These are phyloP conservation scores for Zenarchopterus dispar DNA, from an alignment of 2,797 vertebrate genomes.

Conservation along the genomic window DNA sequence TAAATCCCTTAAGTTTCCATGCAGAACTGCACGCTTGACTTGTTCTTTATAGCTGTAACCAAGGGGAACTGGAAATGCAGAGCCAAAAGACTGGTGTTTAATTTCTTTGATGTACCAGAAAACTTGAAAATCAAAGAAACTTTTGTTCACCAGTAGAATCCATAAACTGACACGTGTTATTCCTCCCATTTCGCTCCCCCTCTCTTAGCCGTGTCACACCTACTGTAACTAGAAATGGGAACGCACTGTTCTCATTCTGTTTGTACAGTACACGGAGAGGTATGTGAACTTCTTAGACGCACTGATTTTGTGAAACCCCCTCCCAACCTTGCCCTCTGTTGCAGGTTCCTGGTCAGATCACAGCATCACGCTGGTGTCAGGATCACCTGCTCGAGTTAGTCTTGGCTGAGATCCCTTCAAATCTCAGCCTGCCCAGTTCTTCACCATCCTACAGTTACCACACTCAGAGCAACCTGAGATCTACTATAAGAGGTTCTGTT, in stretches of 20 bases:
- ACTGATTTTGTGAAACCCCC: conserved; percentile 6
- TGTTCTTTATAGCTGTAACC: conserved; percentile 22
- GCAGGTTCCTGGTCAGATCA: conserved; percentile 35
- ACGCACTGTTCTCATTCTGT: conserved; percentile 12
- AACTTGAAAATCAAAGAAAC: conserved; percentile 22
- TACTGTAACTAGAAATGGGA: conserved; percentile 20
- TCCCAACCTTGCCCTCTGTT: conserved; percentile 10
- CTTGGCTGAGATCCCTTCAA: conserved; percentile 47
- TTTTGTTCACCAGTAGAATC: conserved; percentile 26
- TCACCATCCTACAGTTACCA: conserved; percentile 30
- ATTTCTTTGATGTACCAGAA: conserved; percentile 44
- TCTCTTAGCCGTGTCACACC: conserved; percentile 14
- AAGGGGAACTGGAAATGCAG: background rate
- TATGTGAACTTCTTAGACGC: background rate
- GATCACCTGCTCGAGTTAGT: conserved; percentile 50
- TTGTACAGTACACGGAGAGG: background rate
- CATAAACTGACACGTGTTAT: conserved; percentile 1
- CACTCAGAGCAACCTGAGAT: conserved; percentile 43
- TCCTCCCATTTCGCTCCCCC: conserved; percentile 5
- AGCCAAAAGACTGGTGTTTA: conserved; percentile 31
- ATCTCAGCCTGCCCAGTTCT: conserved; percentile 44
- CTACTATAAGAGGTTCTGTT: conserved; percentile 33
- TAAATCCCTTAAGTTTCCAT: conserved; percentile 13
- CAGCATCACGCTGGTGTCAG: conserved; percentile 43
- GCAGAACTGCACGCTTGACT: conserved; percentile 3